Evolutionary conservation across 2,797 vertebrate species (phyloP).

Genomic region (Orestias chungarensis): DNA sequence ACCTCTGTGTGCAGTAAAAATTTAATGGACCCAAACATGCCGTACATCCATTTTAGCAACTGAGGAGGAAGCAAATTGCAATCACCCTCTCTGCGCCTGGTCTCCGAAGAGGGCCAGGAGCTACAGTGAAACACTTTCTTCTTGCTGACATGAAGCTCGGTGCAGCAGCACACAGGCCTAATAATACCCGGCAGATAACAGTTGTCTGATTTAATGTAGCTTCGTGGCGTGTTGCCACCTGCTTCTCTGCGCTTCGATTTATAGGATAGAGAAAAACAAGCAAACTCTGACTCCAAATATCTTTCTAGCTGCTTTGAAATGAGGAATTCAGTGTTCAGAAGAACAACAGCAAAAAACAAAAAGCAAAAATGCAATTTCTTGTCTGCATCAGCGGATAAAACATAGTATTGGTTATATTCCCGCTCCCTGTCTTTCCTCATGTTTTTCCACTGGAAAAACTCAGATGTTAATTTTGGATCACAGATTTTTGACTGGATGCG

Average conservation of each 20-base stretch:
- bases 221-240: slow-evolving; percentile 34
- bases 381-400: slow-evolving; percentile 29
- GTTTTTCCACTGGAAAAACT: slow-evolving; percentile 32
- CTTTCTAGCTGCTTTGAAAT: slow-evolving; percentile 22
- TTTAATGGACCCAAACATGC: slow-evolving; percentile 61
- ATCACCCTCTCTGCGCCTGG: slow-evolving; percentile 26
- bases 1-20: slow-evolving; percentile 47
- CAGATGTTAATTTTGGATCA: slow-evolving; percentile 50
- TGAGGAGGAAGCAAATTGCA: slow-evolving; percentile 53
- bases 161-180: slow-evolving; percentile 25
- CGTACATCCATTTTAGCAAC: slow-evolving; percentile 54
- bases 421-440: slow-evolving; percentile 16
- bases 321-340: background rate
- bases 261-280: slow-evolving; percentile 21
- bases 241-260: slow-evolving; percentile 12
- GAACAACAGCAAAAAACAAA: slow-evolving; percentile 9
- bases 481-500: slow-evolving; percentile 20
- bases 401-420: slow-evolving; percentile 41
- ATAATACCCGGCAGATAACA: slow-evolving; percentile 39
- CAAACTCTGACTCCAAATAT: slow-evolving; percentile 18
- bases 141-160: slow-evolving; percentile 12
- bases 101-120: slow-evolving; percentile 38
- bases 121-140: slow-evolving; percentile 46
- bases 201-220: slow-evolving; percentile 52
- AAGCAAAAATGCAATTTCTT: slow-evolving; percentile 29